Conservation (phyloP, 2,797 vertebrate species). For the Neomorphus geoffroyi region DNA sequence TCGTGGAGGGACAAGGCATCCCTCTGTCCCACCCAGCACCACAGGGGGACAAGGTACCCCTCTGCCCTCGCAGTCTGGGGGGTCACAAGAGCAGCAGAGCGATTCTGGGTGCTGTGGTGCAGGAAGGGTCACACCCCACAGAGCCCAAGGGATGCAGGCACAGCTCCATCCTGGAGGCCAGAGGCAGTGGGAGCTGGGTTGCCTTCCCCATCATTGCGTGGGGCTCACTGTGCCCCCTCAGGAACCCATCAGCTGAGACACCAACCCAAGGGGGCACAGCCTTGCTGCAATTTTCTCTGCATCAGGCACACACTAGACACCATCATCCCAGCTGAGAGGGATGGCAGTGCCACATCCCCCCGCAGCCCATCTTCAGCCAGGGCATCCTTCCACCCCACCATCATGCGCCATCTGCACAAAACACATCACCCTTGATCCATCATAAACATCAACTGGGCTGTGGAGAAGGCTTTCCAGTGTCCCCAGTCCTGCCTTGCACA, state of each 20-base stretch:
- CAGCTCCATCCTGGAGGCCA: not conserved
- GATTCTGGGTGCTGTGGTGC: not conserved
- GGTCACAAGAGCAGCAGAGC: not conserved
- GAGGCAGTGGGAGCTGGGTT: not conserved
- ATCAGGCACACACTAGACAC: rapidly evolving
- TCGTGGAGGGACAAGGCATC: rapidly evolving
- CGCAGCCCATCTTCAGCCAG: not conserved
- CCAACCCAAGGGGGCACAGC: not conserved
- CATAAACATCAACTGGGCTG: not conserved
- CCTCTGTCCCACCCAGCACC: not conserved
- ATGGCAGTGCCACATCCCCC: rapidly evolving
- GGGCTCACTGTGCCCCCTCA: rapidly evolving
- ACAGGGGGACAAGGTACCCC: too few relatives aligned
- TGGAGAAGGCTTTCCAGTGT: not conserved
- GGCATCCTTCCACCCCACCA: not conserved
- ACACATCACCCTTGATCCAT: rapidly evolving
- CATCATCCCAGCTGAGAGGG: rapidly evolving
- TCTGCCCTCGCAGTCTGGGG: too few relatives aligned
- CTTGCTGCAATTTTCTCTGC: not conserved
- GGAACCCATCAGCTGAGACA: rapidly evolving
- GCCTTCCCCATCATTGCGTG: rapidly evolving
- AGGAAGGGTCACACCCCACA: not conserved
- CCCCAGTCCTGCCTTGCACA: not conserved
- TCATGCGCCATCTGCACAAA: rapidly evolving
- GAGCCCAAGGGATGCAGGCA: not conserved